Conservation (phyloP, 2,888 invertebrate species). For the Darwinula stevensoni region DNA sequence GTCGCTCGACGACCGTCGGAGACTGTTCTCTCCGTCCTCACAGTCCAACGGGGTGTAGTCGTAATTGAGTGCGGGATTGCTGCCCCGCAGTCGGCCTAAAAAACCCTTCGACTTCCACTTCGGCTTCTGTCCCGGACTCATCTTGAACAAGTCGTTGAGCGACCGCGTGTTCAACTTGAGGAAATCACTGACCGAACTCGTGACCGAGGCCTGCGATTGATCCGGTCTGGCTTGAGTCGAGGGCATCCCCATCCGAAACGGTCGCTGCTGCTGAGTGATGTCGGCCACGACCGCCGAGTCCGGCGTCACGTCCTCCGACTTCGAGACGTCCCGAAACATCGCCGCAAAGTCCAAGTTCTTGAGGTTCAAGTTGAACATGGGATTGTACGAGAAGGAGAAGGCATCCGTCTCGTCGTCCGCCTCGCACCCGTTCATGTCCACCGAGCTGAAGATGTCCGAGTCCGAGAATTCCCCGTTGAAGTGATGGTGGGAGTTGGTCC, state of each 20-base stretch:
- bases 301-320: slow-evolving; percentile 11
- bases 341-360: no score
- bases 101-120: neutral
- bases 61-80: neutral
- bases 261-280: slow-evolving; percentile 6
- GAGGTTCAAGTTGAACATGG: no score
- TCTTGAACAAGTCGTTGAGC: neutral
- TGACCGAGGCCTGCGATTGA: neutral
- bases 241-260: no score
- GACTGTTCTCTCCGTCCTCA: slow-evolving; percentile 1
- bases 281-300: slow-evolving; percentile 12
- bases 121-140: neutral
- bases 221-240: no score
- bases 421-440: slow-evolving; percentile 1
- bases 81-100: slow-evolving; percentile 1
- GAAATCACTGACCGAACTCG: slow-evolving; percentile 1
- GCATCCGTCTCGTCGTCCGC: slow-evolving; percentile 5
- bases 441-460: slow-evolving; percentile 1
- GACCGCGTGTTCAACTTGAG: neutral
- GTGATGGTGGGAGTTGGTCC: neutral
- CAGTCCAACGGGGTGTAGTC: neutral
- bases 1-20: neutral
- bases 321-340: no score
- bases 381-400: no score
- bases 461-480: neutral